phyloP scores from a whole-genome alignment of 2,797 vertebrate genomes.

The Chaetophractus vellerosus region DNA sequence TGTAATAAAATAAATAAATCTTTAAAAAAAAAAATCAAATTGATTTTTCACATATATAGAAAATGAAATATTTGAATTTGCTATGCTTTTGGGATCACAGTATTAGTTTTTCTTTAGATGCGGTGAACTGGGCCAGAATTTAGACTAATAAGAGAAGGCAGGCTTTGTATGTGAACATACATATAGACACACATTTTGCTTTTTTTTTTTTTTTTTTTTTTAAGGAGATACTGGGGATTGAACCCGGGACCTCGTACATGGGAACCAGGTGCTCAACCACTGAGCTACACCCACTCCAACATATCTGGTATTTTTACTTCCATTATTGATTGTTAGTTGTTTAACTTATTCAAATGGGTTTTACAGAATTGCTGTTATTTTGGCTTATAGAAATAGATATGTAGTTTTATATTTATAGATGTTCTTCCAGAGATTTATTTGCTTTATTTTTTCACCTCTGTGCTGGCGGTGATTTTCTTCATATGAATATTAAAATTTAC shows the following conservation, averaged over 20 bases:
- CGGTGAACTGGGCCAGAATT: neutral
- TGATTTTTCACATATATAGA: neutral
- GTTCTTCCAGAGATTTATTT: neutral
- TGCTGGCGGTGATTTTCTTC: conserved; percentile 31
- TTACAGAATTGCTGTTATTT: conserved; percentile 24
- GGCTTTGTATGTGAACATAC: neutral
- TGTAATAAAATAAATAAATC: too few relatives aligned
- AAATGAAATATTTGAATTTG: conserved; percentile 26
- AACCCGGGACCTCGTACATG: too few relatives aligned
- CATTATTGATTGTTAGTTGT: neutral
- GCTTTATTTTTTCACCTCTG: conserved; percentile 33
- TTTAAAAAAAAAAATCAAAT: conserved; percentile 3
- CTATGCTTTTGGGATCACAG: neutral
- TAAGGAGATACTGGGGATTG: too few relatives aligned
- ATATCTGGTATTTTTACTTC: neutral
- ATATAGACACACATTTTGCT: too few relatives aligned
- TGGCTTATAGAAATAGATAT: conserved; percentile 19
- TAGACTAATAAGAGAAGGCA: neutral
- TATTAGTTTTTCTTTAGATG: neutral
- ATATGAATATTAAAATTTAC: neutral
- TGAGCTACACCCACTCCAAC: too few relatives aligned
- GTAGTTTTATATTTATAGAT: conserved; percentile 16
- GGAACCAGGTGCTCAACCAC: too few relatives aligned
- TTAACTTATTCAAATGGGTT: conserved; percentile 30
- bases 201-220: too few relatives aligned